These are phyloP conservation scores for Eupithecia dodoneata DNA, from an alignment of 2,888 invertebrate species.

Conservation along the genomic window DNA sequence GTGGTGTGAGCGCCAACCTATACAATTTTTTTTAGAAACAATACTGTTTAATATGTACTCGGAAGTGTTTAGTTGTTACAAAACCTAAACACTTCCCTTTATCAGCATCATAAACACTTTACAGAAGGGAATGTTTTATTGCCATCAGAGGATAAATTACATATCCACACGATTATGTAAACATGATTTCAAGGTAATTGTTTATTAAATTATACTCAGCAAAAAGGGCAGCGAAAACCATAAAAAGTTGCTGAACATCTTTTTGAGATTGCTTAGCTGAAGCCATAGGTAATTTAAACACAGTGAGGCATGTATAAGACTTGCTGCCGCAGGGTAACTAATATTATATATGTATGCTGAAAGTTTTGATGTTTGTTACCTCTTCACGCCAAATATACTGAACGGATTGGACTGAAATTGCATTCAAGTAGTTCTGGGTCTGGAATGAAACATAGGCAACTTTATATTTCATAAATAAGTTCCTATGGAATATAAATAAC, in stretches of 20 bases:
- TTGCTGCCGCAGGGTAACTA: background rate
- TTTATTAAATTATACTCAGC: conserved; percentile 48
- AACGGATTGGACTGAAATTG: too few species aligned
- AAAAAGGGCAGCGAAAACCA: conserved; percentile 41
- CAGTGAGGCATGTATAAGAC: background rate
- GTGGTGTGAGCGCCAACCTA: background rate
- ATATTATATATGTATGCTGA: background rate
- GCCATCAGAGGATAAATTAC: background rate
- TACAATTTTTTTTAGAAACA: background rate
- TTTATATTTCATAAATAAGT: too few species aligned
- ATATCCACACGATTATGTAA: background rate
- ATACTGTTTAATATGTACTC: background rate
- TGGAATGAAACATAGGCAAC: too few species aligned
- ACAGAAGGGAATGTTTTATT: background rate
- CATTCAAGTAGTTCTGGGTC: too few species aligned
- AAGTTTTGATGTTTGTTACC: too few species aligned
- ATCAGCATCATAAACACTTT: background rate
- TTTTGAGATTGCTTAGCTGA: conserved; percentile 34
- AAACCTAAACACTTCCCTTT: background rate
- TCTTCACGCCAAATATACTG: too few species aligned
- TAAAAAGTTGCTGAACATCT: conserved; percentile 40
- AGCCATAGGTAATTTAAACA: background rate
- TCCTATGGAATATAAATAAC: too few species aligned
- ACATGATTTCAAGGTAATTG: conserved; percentile 36
- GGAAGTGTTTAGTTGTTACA: background rate